These are phyloP conservation scores for Aphis craccivora DNA, from an alignment of 1,140 invertebrate genomes.

Conservation along the genomic window DNA sequence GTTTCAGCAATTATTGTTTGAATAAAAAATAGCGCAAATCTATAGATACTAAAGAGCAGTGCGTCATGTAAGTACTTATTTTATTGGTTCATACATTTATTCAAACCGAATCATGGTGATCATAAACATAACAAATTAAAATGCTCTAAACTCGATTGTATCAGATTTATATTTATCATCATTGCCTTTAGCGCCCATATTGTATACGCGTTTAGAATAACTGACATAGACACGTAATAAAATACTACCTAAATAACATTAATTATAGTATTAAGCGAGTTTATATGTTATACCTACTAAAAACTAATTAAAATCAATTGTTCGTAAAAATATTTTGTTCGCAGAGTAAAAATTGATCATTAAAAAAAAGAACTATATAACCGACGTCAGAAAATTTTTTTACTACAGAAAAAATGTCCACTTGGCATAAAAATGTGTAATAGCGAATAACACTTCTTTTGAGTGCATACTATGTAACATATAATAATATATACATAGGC, in stretches of 20 bases:
- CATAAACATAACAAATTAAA: background rate
- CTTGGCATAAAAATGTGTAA: background rate
- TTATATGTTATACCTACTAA: no score
- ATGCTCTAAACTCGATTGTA: background rate
- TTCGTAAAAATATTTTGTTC: background rate
- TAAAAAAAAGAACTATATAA: background rate
- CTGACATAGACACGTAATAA: no score
- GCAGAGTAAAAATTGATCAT: background rate
- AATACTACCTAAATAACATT: background rate
- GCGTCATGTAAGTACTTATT: background rate
- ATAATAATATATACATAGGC: background rate
- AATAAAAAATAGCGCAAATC: background rate
- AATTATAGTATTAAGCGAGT: no score
- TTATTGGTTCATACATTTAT: background rate
- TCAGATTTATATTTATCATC: background rate
- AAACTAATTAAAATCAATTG: background rate
- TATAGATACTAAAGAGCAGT: background rate
- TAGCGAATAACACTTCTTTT: background rate
- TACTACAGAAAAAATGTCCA: background rate
- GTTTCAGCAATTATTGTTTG: background rate
- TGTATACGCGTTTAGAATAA: no score
- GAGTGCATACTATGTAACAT: background rate
- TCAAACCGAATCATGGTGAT: background rate
- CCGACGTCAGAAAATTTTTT: background rate
- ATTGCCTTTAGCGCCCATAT: background rate